Evolutionary conservation across 1,140 invertebrate genomes (phyloP), one percentile per base, ranked within the genome.

Genomic region (Heliconius melpomene): DNA sequence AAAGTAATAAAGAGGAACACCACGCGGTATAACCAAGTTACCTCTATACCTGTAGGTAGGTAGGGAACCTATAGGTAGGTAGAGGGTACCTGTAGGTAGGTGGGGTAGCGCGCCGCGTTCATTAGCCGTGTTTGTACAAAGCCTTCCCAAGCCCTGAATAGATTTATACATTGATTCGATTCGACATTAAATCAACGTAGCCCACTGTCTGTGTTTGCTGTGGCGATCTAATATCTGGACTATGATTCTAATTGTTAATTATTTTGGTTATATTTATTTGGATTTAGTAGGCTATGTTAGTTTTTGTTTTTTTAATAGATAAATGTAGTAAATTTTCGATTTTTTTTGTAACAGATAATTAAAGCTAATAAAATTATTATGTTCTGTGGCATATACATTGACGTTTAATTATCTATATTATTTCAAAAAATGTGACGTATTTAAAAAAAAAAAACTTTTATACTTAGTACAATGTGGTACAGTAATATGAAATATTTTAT

Each of bases 81-180:
- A 13, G n/a, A n/a, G n/a, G n/a, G n/a, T n/a, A n/a, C n/a, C n/a
- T n/a, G n/a, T 32, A 32, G 32, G 32, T 0, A 32, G 82, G 73
- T 72, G 76, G 80, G 79, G 81, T 79, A 74, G 79, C 75, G 73
- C 76, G 70, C 57, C 80, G 71, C 87, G 87, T 90, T 91, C 89
- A 91, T 91, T 91, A 91, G 88, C 72, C 82, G 66, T 91, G 89
- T 91, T 91, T 91, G 87, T 86, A 86, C 84, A 87, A 85, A 86
- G 88, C 84, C 86, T 91, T 88, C 84, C 85, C 85, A 72, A 81
- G 80, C 84, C 83, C 87, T 88, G 85, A 89, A 90, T 89, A 89
- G 89, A 89, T 89, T 89, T 90, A 88, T 86, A 88, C 87, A 83
- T 52, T 70, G 84, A 81, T 83, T 89, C 40, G 40, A 46, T 46